Evolutionary conservation across 2,113 vertebrate species (phyloP), one percentile per base, ranked within the genome.

Genomic region (Sorex fumeus): DNA sequence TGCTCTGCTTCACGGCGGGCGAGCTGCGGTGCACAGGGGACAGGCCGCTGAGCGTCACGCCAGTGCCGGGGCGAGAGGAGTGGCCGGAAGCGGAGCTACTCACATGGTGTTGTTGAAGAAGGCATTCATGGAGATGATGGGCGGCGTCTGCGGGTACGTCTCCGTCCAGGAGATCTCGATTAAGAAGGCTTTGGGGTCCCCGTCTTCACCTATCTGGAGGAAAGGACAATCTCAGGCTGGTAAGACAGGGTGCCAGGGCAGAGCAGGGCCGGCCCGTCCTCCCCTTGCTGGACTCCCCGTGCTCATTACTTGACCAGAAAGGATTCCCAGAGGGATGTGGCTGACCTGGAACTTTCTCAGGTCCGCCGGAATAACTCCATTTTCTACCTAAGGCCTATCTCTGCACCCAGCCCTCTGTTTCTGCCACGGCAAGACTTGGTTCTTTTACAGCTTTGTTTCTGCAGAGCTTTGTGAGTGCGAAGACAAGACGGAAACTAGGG

Each of bases 31-130:
- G 93, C 79, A 96, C 71, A 77, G 47, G 18, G 40, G 47, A 50
- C 47, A 50, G 47, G 47, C 10, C 13, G 47, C 47, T 50, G 47
- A 50, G 47, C 40, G 87, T 76, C 89, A 81, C 0, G 2, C 18
- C 69, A 16, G 11, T 28, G n/a, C 6, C 25, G 69, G 2, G 67
- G 57, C 21, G 57, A 60, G 57, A 6, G 57, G 6, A 23, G 21
- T 23, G 57, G 18, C 18, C 6, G 21, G 18, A 60, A 23, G 80
- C 47, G 79, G 57, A 40, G 6, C 74, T 88, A 95, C 98, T 98
- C 95, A 99, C 99, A 99, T 98, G 67, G 98, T 98, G 95, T 99
- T 99, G 97, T 99, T 99, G 97, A 99, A 99, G 97, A 99, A 99
- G 83, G 98, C 98, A 67, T 99, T 99, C 93, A 99, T 98, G 0